These are phyloP conservation scores for Neomorphus geoffroyi DNA, from an alignment of 2,797 vertebrate species.

Conservation along the genomic window DNA sequence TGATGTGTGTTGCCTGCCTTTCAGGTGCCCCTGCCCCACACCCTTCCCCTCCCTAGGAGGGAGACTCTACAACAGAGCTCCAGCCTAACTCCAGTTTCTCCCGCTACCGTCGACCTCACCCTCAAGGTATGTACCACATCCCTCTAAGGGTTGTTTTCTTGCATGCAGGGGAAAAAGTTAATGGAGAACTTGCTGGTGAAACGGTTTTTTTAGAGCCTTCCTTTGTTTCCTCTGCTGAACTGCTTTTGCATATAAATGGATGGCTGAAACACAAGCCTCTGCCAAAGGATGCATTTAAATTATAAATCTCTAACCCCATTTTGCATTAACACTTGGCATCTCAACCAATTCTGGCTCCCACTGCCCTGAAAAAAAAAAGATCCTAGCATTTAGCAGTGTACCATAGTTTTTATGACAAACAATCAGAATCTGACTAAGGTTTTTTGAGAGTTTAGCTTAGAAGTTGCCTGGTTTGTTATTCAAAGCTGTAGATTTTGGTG, in stretches of 20 bases:
- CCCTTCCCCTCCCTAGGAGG: conserved; percentile 92
- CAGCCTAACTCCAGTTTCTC: conserved; percentile 96
- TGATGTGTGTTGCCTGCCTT: conserved; percentile 81
- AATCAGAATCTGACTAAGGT: neutral
- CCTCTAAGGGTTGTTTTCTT: conserved; percentile 70
- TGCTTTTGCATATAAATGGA: conserved; percentile 70
- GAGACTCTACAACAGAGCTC: conserved; percentile 95
- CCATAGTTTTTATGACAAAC: neutral
- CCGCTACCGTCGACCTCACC: conserved; percentile 96
- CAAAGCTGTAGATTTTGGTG: neutral
- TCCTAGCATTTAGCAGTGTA: neutral
- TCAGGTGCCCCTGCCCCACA: conserved; percentile 94
- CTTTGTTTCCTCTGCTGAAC: conserved; percentile 72
- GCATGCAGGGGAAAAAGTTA: conserved; percentile 70
- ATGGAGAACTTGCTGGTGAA: conserved; percentile 64
- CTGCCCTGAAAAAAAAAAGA: conserved; percentile 18
- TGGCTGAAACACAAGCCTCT: conserved; percentile 56
- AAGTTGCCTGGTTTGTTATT: neutral
- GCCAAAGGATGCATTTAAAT: conserved; percentile 52
- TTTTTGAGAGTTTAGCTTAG: neutral
- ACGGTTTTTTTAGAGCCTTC: conserved; percentile 67
- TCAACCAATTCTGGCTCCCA: conserved; percentile 52
- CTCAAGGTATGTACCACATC: conserved; percentile 88
- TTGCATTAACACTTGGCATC: conserved; percentile 68
- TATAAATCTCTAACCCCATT: conserved; percentile 59